Evolutionary conservation across 2,888 invertebrate genomes (phyloP).

Genomic region (Cephonodes hylas): DNA sequence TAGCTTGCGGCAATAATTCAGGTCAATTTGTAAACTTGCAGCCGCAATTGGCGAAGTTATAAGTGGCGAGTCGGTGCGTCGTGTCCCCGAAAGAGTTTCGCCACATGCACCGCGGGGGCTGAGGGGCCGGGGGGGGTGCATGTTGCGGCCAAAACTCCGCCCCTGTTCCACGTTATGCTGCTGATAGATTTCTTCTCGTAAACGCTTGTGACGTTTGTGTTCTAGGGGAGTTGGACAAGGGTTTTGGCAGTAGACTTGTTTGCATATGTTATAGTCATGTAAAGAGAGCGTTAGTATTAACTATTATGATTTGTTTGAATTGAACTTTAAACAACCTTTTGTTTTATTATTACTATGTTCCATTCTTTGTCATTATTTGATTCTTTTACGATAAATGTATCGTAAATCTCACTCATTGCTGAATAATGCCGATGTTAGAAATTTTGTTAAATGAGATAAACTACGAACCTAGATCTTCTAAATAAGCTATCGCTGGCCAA

Average conservation of each 20-base stretch:
- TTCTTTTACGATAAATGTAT: too few relatives aligned
- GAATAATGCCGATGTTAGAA: too few relatives aligned
- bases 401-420: too few relatives aligned
- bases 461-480: too few relatives aligned
- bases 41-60: conserved; percentile 13
- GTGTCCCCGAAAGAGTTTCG: conserved; percentile 6
- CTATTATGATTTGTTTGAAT: too few relatives aligned
- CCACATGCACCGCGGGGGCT: neutral
- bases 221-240: neutral
- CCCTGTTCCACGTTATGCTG: neutral
- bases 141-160: neutral
- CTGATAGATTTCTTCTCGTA: neutral
- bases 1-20: conserved; percentile 9
- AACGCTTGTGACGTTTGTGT: neutral
- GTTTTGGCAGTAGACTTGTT: neutral
- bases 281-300: neutral
- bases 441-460: too few relatives aligned
- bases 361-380: too few relatives aligned
- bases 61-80: neutral
- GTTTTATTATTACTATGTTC: too few relatives aligned
- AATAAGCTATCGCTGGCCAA: too few relatives aligned
- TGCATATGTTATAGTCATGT: neutral
- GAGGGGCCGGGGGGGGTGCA: neutral
- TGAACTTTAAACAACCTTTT: too few relatives aligned
- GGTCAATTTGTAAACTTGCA: conserved; percentile 2